Evolutionary conservation across 2,888 invertebrate species (phyloP).

Genomic region (Pollenia labialis): DNA sequence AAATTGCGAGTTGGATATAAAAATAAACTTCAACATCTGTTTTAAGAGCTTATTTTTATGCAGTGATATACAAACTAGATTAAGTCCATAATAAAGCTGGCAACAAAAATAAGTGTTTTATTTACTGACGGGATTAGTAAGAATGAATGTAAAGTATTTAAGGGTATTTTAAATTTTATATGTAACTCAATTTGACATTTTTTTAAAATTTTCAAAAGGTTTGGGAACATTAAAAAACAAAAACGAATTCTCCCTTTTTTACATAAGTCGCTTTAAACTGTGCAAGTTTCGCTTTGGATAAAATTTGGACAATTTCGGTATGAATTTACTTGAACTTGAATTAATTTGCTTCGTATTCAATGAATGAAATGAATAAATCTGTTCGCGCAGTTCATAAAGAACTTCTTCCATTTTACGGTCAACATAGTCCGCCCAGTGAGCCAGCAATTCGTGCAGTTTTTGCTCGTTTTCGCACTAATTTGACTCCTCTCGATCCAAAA

Average conservation of each 20-base stretch:
- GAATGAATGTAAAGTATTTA: conserved; percentile 16
- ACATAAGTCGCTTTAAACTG: too few relatives aligned
- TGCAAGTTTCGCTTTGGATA: too few relatives aligned
- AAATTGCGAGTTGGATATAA: conserved; percentile 4
- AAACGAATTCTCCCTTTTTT: neutral
- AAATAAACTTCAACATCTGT: conserved; percentile 58
- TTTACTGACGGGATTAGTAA: conserved; percentile 19
- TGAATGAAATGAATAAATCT: too few relatives aligned
- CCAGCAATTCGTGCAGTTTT: too few relatives aligned
- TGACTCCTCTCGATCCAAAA: too few relatives aligned
- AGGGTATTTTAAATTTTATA: conserved; percentile 3
- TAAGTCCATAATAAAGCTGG: conserved; percentile 46
- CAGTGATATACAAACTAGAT: conserved; percentile 32
- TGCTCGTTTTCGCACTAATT: too few relatives aligned
- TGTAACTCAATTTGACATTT: neutral
- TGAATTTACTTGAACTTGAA: neutral
- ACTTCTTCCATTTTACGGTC: too few relatives aligned
- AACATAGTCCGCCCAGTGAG: too few relatives aligned
- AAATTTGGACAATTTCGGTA: too few relatives aligned
- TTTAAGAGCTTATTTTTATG: conserved; percentile 41
- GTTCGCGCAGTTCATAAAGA: too few relatives aligned
- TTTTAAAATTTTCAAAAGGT: too few relatives aligned
- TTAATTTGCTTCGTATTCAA: too few relatives aligned
- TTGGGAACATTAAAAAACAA: neutral
- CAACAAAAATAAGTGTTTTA: conserved; percentile 40